These are phyloP conservation scores for Mizuhopecten yessoensis DNA, from an alignment of 1,140 invertebrate species.

Conservation along the genomic window DNA sequence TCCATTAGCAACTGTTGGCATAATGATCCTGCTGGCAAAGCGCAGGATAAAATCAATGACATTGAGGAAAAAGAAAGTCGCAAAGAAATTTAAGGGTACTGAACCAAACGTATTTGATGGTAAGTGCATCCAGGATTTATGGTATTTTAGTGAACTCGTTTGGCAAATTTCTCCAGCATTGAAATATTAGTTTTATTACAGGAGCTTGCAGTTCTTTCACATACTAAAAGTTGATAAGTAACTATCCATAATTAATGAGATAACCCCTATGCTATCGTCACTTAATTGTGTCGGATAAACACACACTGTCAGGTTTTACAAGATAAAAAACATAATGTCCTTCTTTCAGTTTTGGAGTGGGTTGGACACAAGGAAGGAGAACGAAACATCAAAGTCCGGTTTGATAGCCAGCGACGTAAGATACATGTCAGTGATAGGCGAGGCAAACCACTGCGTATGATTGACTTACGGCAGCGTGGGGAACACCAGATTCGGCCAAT, in stretches of 20 bases:
- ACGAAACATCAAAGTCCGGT: conserved; percentile 68
- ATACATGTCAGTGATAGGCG: conserved; percentile 69
- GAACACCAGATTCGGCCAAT: conserved; percentile 45
- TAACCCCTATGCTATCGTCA: too few species aligned
- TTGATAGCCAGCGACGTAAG: conserved; percentile 65
- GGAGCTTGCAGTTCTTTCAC: too few species aligned
- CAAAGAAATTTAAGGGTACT: conserved; percentile 29
- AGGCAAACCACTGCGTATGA: conserved; percentile 80
- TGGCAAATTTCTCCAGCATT: too few species aligned
- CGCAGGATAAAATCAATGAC: conserved; percentile 60
- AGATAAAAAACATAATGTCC: neutral
- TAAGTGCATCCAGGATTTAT: conserved; percentile 48
- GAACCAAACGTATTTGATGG: conserved; percentile 68
- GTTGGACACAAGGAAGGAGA: conserved; percentile 68
- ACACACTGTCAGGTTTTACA: too few species aligned
- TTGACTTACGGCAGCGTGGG: conserved; percentile 84
- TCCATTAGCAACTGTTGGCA: conserved; percentile 65
- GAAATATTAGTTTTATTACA: too few species aligned
- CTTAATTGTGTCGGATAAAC: too few species aligned
- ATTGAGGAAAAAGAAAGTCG: conserved; percentile 53
- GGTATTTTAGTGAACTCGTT: neutral
- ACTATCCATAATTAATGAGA: too few species aligned
- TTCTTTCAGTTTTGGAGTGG: conserved; percentile 70
- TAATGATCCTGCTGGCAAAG: conserved; percentile 69
- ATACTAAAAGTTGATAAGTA: too few species aligned